Conservation (phyloP, 2,888 invertebrate species). For the Taphrorychus bicolor region DNA sequence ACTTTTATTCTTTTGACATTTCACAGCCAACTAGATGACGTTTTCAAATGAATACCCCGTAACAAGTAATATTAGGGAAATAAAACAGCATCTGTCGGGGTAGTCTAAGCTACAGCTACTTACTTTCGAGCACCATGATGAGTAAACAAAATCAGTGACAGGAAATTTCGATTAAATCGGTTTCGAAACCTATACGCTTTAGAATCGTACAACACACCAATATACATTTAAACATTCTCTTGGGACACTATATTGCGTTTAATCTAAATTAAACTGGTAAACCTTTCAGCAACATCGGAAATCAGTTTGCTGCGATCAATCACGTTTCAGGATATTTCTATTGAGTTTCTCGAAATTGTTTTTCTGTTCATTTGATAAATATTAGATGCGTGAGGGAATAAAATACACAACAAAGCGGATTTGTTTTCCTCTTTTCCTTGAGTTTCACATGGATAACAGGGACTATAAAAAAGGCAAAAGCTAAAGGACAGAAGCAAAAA, state of each 20-base stretch:
- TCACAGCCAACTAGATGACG: too few relatives aligned
- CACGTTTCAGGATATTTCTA: not conserved
- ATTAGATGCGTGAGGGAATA: not conserved
- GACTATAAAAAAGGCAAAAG: too few relatives aligned
- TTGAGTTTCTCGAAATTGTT: not conserved
- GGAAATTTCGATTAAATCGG: not conserved
- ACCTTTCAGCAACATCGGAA: not conserved
- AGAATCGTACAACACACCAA: not conserved
- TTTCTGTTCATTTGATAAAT: not conserved
- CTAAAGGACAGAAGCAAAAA: too few relatives aligned
- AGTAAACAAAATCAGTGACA: not conserved
- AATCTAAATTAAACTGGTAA: not conserved
- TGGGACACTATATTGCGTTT: not conserved
- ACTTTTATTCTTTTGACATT: too few relatives aligned
- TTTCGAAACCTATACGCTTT: not conserved
- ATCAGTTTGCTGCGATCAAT: not conserved
- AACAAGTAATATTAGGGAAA: too few relatives aligned
- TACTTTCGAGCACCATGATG: not conserved
- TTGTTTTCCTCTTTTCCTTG: not conserved
- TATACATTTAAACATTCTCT: not conserved
- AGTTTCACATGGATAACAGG: not conserved
- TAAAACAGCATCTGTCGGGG: too few relatives aligned
- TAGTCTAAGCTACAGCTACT: too few relatives aligned
- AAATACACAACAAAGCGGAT: not conserved
- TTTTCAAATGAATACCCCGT: too few relatives aligned